phyloP scores from a whole-genome alignment of 2,113 vertebrate genomes.

The Mastomys coucha region DNA sequence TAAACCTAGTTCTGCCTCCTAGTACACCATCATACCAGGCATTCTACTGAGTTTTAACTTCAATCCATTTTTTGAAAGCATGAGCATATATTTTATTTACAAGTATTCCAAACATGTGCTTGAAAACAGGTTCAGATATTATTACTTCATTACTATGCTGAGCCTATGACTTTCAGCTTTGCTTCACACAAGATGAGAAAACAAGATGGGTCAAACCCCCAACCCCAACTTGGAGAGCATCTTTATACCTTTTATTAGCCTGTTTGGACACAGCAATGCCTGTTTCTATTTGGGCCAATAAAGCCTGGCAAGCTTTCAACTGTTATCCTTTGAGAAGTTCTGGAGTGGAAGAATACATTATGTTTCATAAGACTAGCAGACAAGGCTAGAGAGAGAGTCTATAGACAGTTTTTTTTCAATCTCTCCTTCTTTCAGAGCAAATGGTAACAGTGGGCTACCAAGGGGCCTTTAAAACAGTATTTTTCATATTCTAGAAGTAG shows the following conservation, averaged over 20 bases:
- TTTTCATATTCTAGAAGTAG: neutral
- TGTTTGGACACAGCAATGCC: neutral
- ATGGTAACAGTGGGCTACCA: neutral
- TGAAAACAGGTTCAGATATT: neutral
- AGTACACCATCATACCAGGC: too few relatives aligned
- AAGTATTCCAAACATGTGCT: neutral
- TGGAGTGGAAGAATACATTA: neutral
- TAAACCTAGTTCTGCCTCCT: too few relatives aligned
- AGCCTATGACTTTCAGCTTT: neutral
- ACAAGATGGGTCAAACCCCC: neutral
- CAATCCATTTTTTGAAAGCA: neutral
- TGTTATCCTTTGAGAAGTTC: neutral
- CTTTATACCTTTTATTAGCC: neutral
- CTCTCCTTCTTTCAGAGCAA: neutral
- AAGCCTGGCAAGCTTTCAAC: slow-evolving; percentile 1
- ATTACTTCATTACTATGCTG: neutral
- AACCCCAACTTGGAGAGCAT: neutral
- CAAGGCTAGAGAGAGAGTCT: neutral
- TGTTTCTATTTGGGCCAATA: slow-evolving; percentile 20
- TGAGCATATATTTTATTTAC: neutral
- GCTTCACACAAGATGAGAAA: neutral
- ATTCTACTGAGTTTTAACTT: too few relatives aligned
- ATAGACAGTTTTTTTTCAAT: neutral
- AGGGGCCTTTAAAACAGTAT: neutral
- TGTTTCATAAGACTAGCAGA: slow-evolving; percentile 20